These are phyloP conservation scores for Montipora capitata DNA, from an alignment of 92 coral and sea anemone species.

Conservation along the genomic window DNA sequence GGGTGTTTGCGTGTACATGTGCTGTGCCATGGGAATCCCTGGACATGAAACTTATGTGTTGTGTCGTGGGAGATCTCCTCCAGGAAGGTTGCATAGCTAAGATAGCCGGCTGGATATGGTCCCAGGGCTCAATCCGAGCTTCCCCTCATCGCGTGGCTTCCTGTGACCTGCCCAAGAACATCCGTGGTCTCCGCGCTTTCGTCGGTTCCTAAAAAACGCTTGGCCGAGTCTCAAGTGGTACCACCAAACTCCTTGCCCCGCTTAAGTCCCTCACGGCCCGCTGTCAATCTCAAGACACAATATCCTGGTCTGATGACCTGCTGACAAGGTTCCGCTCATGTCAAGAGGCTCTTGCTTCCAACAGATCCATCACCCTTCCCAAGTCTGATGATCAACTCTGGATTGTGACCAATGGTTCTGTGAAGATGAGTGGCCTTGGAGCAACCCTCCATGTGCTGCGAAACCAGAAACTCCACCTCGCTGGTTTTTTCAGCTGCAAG, in stretches of 20 bases:
- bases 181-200: conserved; percentile 8
- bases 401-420: conserved; percentile 59
- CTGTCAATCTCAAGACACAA: conserved; percentile 22
- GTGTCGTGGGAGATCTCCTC: conserved; percentile 39
- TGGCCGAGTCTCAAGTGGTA: conserved; percentile 31
- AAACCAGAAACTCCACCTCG: conserved; percentile 35
- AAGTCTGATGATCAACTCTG: conserved; percentile 42
- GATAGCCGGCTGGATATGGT: conserved; percentile 63
- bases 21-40: conserved; percentile 1
- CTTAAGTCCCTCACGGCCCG: conserved; percentile 40
- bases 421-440: conserved; percentile 36
- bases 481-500: conserved; percentile 44
- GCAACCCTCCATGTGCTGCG: conserved; percentile 49
- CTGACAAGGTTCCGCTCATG: conserved; percentile 31
- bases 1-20: not conserved
- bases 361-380: too few relatives aligned
- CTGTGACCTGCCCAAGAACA: too few relatives aligned
- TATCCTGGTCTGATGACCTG: conserved; percentile 52
- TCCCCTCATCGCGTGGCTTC: not conserved
- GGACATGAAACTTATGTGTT: conserved; percentile 41
- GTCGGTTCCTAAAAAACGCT: not conserved
- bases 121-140: conserved; percentile 30
- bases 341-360: conserved; percentile 39
- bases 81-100: conserved; percentile 52
- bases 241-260: conserved; percentile 37